These are phyloP conservation scores for Periophthalmus modestus DNA, from an alignment of 2,113 vertebrate species.

Conservation along the genomic window DNA sequence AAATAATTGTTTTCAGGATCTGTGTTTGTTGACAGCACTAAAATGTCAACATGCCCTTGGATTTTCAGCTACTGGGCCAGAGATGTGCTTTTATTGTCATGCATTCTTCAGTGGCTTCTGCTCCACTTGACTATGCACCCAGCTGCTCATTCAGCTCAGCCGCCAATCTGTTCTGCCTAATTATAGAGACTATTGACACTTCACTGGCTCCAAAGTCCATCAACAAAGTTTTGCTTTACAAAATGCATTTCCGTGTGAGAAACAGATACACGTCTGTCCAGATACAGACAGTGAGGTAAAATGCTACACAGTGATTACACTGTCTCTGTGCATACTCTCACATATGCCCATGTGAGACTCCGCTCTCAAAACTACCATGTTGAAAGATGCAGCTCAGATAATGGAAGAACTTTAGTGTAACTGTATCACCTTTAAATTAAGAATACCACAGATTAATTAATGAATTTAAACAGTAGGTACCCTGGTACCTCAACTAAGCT, in stretches of 20 bases:
- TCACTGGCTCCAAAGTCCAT: neutral
- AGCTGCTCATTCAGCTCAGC: slow-evolving; percentile 26
- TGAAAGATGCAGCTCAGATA: slow-evolving; percentile 11
- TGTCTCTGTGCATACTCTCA: no score
- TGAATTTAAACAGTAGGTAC: neutral
- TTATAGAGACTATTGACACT: slow-evolving; percentile 47
- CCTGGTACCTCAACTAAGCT: neutral
- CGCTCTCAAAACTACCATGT: slow-evolving; percentile 14
- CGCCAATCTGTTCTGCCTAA: slow-evolving; percentile 21
- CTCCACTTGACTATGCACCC: slow-evolving; percentile 35
- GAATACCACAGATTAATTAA: neutral
- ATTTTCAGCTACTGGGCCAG: neutral
- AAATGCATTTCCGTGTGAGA: neutral
- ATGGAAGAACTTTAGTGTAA: slow-evolving; percentile 40
- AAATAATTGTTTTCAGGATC: neutral
- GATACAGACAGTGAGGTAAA: slow-evolving; percentile 21
- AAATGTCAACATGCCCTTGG: neutral
- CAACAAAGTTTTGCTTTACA: slow-evolving; percentile 4
- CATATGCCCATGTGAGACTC: slow-evolving; percentile 2
- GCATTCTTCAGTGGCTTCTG: slow-evolving; percentile 23
- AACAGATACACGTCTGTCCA: neutral
- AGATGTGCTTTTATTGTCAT: slow-evolving; percentile 1
- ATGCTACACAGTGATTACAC: slow-evolving; percentile 1
- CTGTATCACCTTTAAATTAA: neutral
- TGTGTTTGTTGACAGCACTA: neutral